These are phyloP conservation scores for Acronicta psi DNA, from an alignment of 2,888 invertebrate genomes.

Conservation along the genomic window DNA sequence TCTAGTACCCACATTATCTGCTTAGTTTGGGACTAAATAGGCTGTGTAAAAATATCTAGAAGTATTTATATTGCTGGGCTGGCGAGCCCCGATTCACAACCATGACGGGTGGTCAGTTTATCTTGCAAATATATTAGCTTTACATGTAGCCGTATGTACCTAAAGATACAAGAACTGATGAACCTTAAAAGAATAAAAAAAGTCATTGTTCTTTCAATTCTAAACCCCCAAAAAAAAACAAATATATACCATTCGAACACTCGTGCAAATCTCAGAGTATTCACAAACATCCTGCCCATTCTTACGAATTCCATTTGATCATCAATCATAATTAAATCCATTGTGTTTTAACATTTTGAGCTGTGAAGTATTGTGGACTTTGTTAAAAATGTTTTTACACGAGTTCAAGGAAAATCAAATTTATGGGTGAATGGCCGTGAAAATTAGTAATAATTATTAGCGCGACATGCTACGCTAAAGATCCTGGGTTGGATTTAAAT, in stretches of 20 bases:
- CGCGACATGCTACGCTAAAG: too few species aligned
- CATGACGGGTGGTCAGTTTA: too few species aligned
- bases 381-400: background rate
- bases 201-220: conserved; percentile 12
- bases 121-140: too few species aligned
- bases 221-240: background rate
- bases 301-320: background rate
- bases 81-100: too few species aligned
- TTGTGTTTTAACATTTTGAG: background rate
- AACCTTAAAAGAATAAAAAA: background rate
- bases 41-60: too few species aligned
- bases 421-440: background rate
- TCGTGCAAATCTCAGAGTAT: background rate
- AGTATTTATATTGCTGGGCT: too few species aligned
- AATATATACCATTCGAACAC: background rate
- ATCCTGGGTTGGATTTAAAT: too few species aligned
- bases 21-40: too few species aligned
- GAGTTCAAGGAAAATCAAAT: background rate
- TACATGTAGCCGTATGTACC: background rate
- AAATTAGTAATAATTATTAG: too few species aligned
- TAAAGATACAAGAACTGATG: too few species aligned
- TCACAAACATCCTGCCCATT: background rate
- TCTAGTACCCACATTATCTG: too few species aligned
- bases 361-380: background rate
- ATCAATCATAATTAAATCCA: background rate